Percentiles rank a stretch among this genome's conserved stretches.
phyloP scores from a whole-genome alignment of 2,888 invertebrate species.

The Hyposoter dolosus region DNA sequence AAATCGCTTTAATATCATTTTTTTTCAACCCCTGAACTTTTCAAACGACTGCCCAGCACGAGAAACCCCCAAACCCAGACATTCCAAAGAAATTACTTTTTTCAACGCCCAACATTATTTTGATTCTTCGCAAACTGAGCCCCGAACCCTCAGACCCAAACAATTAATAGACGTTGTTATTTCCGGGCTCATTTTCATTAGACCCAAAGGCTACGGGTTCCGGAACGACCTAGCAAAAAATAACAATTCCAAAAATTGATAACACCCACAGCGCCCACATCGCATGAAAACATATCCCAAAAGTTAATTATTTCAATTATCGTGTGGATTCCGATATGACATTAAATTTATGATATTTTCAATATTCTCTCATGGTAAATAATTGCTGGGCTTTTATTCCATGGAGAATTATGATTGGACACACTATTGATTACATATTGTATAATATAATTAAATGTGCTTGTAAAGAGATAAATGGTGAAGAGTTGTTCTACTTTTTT shows the following conservation, averaged over 20 bases:
- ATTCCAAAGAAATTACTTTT: neutral
- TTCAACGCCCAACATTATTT: neutral
- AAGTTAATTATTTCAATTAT: neutral
- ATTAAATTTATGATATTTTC: neutral
- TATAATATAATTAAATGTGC: neutral
- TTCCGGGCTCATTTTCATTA: neutral
- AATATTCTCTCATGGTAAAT: no score
- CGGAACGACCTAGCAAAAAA: no score
- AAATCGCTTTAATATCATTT: no score
- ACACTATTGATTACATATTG: neutral
- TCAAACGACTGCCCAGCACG: no score
- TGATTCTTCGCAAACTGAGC: no score
- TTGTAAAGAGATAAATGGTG: neutral
- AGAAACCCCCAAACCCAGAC: neutral
- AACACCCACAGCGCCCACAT: neutral
- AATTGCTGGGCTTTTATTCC: no score
- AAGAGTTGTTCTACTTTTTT: slow-evolving; percentile 43
- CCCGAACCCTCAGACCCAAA: neutral
- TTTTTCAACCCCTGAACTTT: no score
- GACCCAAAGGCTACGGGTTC: neutral
- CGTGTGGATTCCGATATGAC: neutral
- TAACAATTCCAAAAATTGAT: neutral
- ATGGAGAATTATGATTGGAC: no score
- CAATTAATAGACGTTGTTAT: neutral
- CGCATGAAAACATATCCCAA: neutral